These are phyloP conservation scores for Pedionomus torquatus DNA, from an alignment of 2,113 vertebrate species.

Conservation along the genomic window DNA sequence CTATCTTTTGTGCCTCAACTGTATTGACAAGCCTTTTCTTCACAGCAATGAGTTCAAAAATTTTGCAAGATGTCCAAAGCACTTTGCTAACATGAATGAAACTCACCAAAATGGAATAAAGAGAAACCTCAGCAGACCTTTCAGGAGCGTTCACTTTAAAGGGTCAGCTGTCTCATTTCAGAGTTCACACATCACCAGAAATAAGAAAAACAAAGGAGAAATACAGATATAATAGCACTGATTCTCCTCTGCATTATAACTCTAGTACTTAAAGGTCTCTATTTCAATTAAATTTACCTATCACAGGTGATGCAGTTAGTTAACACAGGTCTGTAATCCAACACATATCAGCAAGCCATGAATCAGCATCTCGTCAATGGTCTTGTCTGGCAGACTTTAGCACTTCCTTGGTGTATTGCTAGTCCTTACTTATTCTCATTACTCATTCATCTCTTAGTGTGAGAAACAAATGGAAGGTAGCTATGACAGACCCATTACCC, in stretches of 20 bases:
- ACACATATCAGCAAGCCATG: not conserved
- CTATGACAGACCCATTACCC: not conserved
- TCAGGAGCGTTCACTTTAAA: not conserved
- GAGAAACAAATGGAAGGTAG: not conserved
- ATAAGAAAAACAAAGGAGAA: not conserved
- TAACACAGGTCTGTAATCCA: not conserved
- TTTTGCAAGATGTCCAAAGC: not conserved
- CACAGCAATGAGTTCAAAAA: not conserved
- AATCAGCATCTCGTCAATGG: not conserved
- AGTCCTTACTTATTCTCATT: not conserved
- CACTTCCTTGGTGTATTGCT: not conserved
- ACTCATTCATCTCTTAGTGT: accelerated
- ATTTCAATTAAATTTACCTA: not conserved
- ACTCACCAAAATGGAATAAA: not conserved
- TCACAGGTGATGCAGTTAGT: not conserved
- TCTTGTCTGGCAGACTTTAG: not conserved
- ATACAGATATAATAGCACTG: not conserved
- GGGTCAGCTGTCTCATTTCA: not conserved
- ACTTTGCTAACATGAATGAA: not conserved
- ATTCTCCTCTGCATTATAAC: not conserved
- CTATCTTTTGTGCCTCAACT: not conserved
- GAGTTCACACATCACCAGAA: not conserved
- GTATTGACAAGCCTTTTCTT: not conserved
- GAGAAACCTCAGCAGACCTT: not conserved
- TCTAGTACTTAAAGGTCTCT: not conserved